These are phyloP conservation scores for Menura novaehollandiae DNA, from an alignment of 2,113 vertebrate genomes.

Conservation along the genomic window DNA sequence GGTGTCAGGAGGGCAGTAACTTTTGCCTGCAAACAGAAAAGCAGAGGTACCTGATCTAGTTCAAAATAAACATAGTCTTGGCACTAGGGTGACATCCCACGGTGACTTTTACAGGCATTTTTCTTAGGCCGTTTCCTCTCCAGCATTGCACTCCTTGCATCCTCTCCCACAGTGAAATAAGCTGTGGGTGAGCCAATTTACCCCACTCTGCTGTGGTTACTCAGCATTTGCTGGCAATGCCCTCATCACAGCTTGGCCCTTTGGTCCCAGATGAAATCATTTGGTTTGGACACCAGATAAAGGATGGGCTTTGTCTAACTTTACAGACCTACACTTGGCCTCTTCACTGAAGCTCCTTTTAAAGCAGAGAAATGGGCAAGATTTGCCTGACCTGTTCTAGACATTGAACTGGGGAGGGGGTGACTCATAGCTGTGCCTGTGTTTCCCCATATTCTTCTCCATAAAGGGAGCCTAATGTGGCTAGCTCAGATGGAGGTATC, in stretches of 20 bases:
- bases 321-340: not conserved
- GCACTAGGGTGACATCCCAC: not conserved
- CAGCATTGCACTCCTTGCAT: not conserved
- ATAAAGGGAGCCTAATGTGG: not conserved
- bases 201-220: not conserved
- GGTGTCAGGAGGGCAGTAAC: not conserved
- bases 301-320: not conserved
- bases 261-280: not conserved
- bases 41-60: not conserved
- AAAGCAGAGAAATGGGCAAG: constrained; percentile 5
- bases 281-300: not conserved
- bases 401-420: not conserved
- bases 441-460: not conserved
- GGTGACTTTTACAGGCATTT: not conserved
- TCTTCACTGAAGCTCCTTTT: not conserved
- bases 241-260: not conserved
- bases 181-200: not conserved
- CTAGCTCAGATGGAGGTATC: constrained; percentile 6
- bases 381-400: not conserved
- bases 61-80: constrained; percentile 16
- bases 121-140: not conserved
- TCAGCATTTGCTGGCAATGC: not conserved
- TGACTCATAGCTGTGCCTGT: not conserved
- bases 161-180: not conserved
- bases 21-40: not conserved